Evolutionary conservation across 2,888 invertebrate species (phyloP).

Genomic region (Rhingia rostrata): DNA sequence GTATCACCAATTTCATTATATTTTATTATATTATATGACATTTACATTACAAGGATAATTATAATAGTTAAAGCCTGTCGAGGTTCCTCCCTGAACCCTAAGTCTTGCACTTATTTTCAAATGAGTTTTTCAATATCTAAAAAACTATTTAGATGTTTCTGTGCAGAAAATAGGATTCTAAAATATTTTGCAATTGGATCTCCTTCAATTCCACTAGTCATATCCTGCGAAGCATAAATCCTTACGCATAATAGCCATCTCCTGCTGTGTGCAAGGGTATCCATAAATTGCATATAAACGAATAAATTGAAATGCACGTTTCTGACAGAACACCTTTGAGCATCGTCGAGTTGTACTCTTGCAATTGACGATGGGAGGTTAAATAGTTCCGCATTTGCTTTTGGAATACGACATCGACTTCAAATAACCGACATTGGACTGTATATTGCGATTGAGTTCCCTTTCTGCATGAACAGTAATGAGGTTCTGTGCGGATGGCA

Average conservation of each 20-base stretch:
- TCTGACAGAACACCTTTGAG: conserved; percentile 48
- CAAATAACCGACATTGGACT: conserved; percentile 8
- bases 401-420: conserved; percentile 3
- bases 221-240: not conserved
- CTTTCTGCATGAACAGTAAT: conserved; percentile 21
- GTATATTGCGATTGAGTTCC: not conserved
- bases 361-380: not conserved
- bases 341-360: not conserved
- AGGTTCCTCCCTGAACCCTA: too few species aligned
- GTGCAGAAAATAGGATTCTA: too few species aligned
- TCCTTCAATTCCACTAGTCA: not conserved
- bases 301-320: conserved; percentile 53
- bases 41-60: too few species aligned
- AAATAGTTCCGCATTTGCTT: conserved; percentile 12
- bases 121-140: too few species aligned
- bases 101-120: too few species aligned
- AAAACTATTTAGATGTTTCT: too few species aligned
- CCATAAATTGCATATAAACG: conserved; percentile 50
- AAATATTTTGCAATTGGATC: too few species aligned
- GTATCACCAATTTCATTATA: too few species aligned
- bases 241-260: conserved; percentile 20
- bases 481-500: conserved; percentile 13
- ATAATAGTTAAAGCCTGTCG: too few species aligned
- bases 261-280: conserved; percentile 43
- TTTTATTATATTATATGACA: too few species aligned